A percentile compares a stretch with the other conserved stretches of the same genome.
Evolutionary conservation across 2,797 vertebrate species (phyloP).

Genomic region (Siniperca obscura): DNA sequence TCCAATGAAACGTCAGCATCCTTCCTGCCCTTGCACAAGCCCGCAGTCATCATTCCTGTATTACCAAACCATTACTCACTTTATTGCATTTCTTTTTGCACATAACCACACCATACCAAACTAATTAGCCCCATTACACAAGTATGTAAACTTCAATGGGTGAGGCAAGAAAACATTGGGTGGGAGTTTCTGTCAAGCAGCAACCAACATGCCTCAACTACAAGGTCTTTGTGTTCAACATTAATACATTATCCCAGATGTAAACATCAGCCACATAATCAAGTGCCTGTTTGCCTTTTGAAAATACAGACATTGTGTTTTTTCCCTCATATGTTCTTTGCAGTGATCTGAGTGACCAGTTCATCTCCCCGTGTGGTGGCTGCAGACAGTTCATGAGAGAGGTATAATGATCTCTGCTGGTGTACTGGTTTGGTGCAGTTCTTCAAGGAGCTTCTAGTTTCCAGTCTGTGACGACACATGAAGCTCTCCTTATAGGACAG

Average conservation of each 20-base stretch:
- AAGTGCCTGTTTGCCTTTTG: neutral
- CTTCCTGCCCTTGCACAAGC: neutral
- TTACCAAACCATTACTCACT: conserved; percentile 1
- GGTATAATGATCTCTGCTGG: conserved; percentile 79
- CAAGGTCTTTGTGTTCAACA: neutral
- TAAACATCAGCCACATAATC: neutral
- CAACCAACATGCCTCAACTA: neutral
- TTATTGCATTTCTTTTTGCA: neutral
- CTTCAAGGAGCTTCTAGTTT: neutral
- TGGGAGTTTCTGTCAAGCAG: neutral
- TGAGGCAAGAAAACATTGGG: neutral
- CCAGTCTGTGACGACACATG: neutral
- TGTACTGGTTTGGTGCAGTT: neutral
- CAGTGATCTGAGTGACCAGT: conserved; percentile 88
- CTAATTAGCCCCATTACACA: neutral
- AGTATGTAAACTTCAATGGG: neutral
- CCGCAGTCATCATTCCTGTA: neutral
- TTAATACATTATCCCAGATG: neutral
- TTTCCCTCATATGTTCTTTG: conserved; percentile 27
- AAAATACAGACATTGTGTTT: neutral
- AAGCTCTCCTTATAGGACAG: neutral
- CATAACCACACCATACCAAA: neutral
- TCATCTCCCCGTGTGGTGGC: conserved; percentile 91
- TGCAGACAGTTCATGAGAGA: conserved; percentile 97
- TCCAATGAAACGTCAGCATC: neutral